These are phyloP conservation scores for Spongia lamella DNA, from an alignment of 37 sponge, comb jelly and placozoan species.

Conservation along the genomic window DNA sequence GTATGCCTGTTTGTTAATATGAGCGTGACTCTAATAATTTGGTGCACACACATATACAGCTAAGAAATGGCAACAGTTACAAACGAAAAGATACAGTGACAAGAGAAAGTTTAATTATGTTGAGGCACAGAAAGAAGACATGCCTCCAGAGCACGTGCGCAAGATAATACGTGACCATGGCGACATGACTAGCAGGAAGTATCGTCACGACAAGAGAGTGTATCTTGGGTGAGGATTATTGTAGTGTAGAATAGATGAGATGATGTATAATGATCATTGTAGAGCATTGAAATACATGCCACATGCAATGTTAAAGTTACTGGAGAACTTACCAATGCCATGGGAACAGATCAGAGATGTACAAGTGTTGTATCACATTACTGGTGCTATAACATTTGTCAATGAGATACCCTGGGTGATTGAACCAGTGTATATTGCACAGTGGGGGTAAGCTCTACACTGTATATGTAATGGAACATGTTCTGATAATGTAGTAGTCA, in stretches of 20 bases:
- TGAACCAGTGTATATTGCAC: slow-evolving; percentile 97
- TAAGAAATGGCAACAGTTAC: slow-evolving; percentile 98
- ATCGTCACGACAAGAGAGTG: slow-evolving; percentile 98
- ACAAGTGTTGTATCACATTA: slow-evolving; percentile 95
- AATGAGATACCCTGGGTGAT: slow-evolving; percentile 99
- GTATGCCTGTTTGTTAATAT: slow-evolving; percentile 21
- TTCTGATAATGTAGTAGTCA: neutral
- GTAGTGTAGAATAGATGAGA: neutral
- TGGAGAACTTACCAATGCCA: slow-evolving; percentile 99
- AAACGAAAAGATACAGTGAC: slow-evolving; percentile 94
- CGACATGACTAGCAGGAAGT: slow-evolving; percentile 97
- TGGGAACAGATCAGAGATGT: slow-evolving; percentile 99
- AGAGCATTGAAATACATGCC: slow-evolving; percentile 99
- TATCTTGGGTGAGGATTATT: slow-evolving; percentile 89
- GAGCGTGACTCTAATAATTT: neutral
- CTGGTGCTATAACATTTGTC: slow-evolving; percentile 98
- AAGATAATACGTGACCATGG: slow-evolving; percentile 99
- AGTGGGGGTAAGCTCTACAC: slow-evolving; percentile 99
- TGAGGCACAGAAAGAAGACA: slow-evolving; percentile 99
- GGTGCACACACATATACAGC: slow-evolving; percentile 47
- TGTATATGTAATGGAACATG: neutral
- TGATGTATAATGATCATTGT: neutral
- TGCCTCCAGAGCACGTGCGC: slow-evolving; percentile 98
- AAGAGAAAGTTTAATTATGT: slow-evolving; percentile 99
- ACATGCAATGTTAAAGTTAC: slow-evolving; percentile 96